These are phyloP conservation scores for Elachura formosa DNA, from an alignment of 2,113 vertebrate genomes.

Conservation along the genomic window DNA sequence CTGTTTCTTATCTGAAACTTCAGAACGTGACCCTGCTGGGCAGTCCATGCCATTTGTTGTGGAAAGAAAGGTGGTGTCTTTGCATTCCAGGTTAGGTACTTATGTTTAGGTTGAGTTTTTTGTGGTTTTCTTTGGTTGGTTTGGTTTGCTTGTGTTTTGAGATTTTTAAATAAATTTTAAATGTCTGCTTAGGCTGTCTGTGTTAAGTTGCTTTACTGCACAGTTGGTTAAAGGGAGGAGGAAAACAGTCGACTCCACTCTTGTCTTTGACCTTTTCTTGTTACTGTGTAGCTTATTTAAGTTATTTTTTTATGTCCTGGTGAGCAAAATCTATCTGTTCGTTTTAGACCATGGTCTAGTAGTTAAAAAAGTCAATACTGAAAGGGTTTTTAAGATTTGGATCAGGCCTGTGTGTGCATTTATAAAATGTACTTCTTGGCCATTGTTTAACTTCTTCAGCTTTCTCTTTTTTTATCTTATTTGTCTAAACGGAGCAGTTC, in stretches of 20 bases:
- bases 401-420: background rate
- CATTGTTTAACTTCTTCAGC: background rate
- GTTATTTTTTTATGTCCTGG: background rate
- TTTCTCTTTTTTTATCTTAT: background rate
- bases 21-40: fast-evolving
- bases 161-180: background rate
- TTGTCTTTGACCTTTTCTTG: background rate
- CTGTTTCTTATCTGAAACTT: background rate
- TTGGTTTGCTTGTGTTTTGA: background rate
- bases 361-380: background rate
- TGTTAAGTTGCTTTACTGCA: background rate
- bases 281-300: background rate
- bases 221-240: background rate
- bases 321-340: background rate
- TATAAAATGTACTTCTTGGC: background rate
- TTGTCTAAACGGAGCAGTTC: background rate
- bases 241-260: background rate
- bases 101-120: background rate
- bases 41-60: background rate
- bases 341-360: background rate
- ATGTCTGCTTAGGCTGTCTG: background rate
- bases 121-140: background rate
- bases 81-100: background rate
- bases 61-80: background rate
- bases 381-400: background rate